Conservation (phyloP, 2,888 invertebrate genomes). For the Orthonevra nobilis region DNA sequence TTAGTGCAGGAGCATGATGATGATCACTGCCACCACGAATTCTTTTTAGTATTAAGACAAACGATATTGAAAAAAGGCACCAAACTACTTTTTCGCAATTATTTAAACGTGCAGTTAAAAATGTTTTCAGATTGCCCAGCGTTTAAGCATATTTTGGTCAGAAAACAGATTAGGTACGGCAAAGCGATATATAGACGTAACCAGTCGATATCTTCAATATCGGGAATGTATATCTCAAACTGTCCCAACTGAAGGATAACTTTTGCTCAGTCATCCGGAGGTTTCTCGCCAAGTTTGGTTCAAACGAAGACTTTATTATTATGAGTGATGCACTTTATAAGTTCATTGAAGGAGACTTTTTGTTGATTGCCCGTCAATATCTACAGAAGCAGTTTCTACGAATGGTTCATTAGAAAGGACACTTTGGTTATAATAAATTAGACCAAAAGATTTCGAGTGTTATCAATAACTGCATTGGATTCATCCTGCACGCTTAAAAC, state of each 20-base stretch:
- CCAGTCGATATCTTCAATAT: conserved; percentile 6
- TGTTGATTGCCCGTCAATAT: conserved; percentile 38
- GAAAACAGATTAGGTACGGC: too few species aligned
- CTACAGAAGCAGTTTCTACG: conserved; percentile 35
- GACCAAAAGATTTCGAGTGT: conserved; percentile 17
- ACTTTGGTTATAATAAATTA: conserved; percentile 32
- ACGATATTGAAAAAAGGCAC: too few species aligned
- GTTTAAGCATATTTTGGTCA: too few species aligned
- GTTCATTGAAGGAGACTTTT: conserved; percentile 39
- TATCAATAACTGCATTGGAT: conserved; percentile 53
- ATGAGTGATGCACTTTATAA: conserved; percentile 36
- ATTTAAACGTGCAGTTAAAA: too few species aligned
- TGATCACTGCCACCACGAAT: too few species aligned
- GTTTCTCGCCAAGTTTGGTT: conserved; percentile 20
- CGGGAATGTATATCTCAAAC: conserved; percentile 19
- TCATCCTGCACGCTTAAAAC: conserved; percentile 51
- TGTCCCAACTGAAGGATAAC: conserved; percentile 12
- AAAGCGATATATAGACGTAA: too few species aligned
- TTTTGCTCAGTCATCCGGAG: conserved; percentile 33
- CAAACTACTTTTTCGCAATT: too few species aligned
- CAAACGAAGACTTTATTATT: conserved; percentile 42
- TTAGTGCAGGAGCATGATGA: too few species aligned
- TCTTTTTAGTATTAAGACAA: too few species aligned
- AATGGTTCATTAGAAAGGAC: conserved; percentile 30
- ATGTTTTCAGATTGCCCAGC: too few species aligned